These are phyloP conservation scores for Psittacula echo DNA, from an alignment of 2,797 vertebrate species.

Conservation along the genomic window DNA sequence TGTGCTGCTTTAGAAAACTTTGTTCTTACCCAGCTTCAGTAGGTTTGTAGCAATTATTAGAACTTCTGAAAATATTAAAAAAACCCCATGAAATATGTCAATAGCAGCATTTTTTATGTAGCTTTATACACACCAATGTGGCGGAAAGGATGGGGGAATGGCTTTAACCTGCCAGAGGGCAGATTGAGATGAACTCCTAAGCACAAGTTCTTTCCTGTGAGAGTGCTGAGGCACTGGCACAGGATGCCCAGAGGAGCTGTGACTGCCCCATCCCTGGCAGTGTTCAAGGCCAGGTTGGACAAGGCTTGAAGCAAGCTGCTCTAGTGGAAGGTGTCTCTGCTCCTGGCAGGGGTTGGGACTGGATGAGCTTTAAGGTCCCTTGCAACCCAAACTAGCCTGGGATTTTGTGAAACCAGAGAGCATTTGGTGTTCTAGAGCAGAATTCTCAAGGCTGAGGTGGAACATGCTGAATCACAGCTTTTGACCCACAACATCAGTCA, in stretches of 20 bases:
- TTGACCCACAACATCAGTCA: background rate
- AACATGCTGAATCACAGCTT: background rate
- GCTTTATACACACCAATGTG: background rate
- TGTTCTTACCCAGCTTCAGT: background rate
- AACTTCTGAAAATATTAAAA: background rate
- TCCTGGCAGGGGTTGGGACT: background rate
- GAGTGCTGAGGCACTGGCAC: background rate
- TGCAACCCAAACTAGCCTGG: background rate
- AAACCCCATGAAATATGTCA: fast-evolving
- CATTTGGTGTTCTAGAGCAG: background rate
- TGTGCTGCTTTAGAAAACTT: background rate
- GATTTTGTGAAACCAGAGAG: background rate
- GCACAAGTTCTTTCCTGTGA: background rate
- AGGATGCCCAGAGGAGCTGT: too few species aligned
- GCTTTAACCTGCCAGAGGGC: background rate
- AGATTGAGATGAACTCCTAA: background rate
- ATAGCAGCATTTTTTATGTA: background rate
- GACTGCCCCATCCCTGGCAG: too few species aligned
- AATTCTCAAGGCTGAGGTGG: background rate
- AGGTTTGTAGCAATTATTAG: background rate
- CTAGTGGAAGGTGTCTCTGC: background rate
- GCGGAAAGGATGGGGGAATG: background rate
- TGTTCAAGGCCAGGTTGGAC: too few species aligned
- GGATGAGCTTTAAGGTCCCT: background rate
- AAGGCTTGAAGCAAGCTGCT: too few species aligned